A percentile compares a stretch with the other conserved stretches of the same genome.
These are phyloP conservation scores for Leistus spinibarbis DNA, from an alignment of 2,888 invertebrate species.

Conservation along the genomic window DNA sequence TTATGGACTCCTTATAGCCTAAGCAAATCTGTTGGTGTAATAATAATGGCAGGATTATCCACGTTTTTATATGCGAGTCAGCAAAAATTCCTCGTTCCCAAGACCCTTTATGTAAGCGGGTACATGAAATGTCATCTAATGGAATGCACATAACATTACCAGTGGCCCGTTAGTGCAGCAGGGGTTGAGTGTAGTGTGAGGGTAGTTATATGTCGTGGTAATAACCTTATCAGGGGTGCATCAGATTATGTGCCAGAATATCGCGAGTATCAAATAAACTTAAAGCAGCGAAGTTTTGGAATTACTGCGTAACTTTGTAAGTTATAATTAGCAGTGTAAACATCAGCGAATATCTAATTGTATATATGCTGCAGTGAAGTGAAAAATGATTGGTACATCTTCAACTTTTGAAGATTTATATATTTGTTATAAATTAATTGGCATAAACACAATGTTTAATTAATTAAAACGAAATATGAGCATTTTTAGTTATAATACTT, in stretches of 20 bases:
- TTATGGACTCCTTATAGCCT: neutral
- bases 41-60: neutral
- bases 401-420: too few species aligned
- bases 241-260: conserved; percentile 8
- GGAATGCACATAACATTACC: conserved; percentile 36
- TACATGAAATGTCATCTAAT: conserved; percentile 31
- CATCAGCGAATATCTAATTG: neutral
- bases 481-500: too few species aligned
- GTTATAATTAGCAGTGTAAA: neutral
- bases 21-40: neutral
- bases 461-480: too few species aligned
- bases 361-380: neutral
- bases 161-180: conserved; percentile 12
- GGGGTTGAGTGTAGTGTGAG: neutral
- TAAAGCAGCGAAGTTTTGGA: neutral
- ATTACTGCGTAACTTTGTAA: neutral
- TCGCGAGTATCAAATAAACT: neutral
- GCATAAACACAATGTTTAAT: too few species aligned
- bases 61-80: neutral
- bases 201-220: conserved; percentile 17
- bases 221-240: conserved; percentile 33
- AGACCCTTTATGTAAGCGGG: neutral
- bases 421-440: too few species aligned
- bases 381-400: neutral
- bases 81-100: neutral